These are phyloP conservation scores for Ecliptopera silaceata DNA, from an alignment of 2,888 invertebrate genomes.

Conservation along the genomic window DNA sequence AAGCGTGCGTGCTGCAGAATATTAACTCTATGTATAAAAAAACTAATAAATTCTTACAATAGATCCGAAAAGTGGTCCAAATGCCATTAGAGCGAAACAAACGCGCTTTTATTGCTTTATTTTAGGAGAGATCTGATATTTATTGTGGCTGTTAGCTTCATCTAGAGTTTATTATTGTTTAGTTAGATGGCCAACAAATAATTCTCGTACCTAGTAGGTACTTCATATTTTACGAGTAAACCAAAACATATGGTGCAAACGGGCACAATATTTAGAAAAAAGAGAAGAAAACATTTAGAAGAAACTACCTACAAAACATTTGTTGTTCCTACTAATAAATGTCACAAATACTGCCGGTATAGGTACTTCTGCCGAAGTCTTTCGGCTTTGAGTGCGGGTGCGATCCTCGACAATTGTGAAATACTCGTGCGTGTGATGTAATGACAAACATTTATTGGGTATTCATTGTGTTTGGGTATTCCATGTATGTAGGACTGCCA, in stretches of 20 bases:
- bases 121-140: not conserved
- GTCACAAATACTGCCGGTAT: too few relatives aligned
- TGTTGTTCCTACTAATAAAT: too few relatives aligned
- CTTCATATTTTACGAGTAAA: not conserved
- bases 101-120: constrained; percentile 4
- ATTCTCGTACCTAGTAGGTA: too few relatives aligned
- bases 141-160: not conserved
- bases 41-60: constrained; percentile 1
- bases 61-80: not conserved
- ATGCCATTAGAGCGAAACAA: constrained; percentile 6
- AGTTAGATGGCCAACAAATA: not conserved
- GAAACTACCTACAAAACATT: too few relatives aligned
- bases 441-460: too few relatives aligned
- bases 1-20: not conserved
- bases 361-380: too few relatives aligned
- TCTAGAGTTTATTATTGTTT: not conserved
- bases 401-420: too few relatives aligned
- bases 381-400: too few relatives aligned
- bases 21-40: not conserved
- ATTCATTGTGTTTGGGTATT: too few relatives aligned
- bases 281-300: too few relatives aligned
- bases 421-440: too few relatives aligned
- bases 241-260: not conserved
- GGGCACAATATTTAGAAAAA: not conserved
- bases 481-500: too few relatives aligned